Percentiles rank a stretch among this genome's conserved stretches.
phyloP scores from a whole-genome alignment of 2,113 vertebrate genomes.

The Platichthys stellatus region DNA sequence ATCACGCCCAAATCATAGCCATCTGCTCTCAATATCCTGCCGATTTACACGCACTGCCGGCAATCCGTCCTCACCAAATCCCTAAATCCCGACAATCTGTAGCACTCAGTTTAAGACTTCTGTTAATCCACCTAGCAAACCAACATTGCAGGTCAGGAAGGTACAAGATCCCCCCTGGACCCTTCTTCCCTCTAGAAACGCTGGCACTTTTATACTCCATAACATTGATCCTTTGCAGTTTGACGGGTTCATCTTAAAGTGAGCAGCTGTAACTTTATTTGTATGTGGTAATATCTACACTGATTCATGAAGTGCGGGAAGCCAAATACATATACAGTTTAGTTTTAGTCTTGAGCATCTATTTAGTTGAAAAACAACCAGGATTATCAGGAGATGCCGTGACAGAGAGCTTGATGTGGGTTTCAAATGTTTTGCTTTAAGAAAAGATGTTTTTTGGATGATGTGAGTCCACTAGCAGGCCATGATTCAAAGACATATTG shows the following conservation, averaged over 20 bases:
- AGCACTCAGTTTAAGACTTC: slow-evolving; percentile 72
- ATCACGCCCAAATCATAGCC: slow-evolving; percentile 80
- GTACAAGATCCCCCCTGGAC: slow-evolving; percentile 42
- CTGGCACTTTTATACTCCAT: neutral
- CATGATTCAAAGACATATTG: slow-evolving; percentile 22
- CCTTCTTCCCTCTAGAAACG: slow-evolving; percentile 40
- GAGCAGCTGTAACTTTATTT: neutral
- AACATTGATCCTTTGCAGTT: slow-evolving; percentile 4
- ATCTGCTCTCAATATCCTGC: slow-evolving; percentile 86
- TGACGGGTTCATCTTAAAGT: slow-evolving; percentile 15
- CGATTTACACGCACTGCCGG: slow-evolving; percentile 74
- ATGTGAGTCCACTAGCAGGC: neutral
- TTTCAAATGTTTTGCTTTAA: too few relatives aligned
- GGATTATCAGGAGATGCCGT: slow-evolving; percentile 25
- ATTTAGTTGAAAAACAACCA: slow-evolving; percentile 13
- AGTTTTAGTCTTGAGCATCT: slow-evolving; percentile 7
- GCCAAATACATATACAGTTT: neutral
- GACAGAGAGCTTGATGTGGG: slow-evolving; percentile 32
- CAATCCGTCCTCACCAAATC: slow-evolving; percentile 83
- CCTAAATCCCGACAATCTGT: slow-evolving; percentile 83
- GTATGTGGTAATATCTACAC: slow-evolving; percentile 6
- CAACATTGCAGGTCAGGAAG: slow-evolving; percentile 72
- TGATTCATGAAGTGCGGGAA: neutral
- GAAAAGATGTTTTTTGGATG: slow-evolving; percentile 5
- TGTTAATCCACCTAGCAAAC: slow-evolving; percentile 78